A percentile compares a stretch with the other conserved stretches of the same genome.
Evolutionary conservation across 2,888 invertebrate genomes (phyloP).

Genomic region (Yponomeuta plumbellus): DNA sequence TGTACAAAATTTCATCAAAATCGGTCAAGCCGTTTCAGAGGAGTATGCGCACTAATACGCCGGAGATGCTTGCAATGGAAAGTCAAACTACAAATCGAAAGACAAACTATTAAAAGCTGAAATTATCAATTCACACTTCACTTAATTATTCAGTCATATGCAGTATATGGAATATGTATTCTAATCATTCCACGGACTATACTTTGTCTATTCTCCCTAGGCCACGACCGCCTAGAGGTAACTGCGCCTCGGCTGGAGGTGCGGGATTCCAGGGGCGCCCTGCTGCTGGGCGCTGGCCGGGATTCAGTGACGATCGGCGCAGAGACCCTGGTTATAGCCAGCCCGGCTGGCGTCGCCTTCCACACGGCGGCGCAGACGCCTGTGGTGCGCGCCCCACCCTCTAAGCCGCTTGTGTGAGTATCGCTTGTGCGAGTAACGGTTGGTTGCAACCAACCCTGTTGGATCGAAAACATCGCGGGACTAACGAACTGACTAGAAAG

Average conservation of each 20-base stretch:
- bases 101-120: no score
- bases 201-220: constrained; percentile 51
- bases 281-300: constrained; percentile 87
- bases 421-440: constrained; percentile 17
- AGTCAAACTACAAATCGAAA: no score
- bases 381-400: constrained; percentile 87
- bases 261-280: constrained; percentile 84
- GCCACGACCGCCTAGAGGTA: constrained; percentile 90
- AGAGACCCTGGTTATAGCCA: constrained; percentile 85
- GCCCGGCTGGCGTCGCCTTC: constrained; percentile 90
- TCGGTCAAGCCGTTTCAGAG: no score
- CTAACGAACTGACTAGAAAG: no score
- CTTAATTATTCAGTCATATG: no score
- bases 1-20: no score
- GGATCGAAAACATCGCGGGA: no score
- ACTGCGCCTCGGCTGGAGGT: constrained; percentile 86
- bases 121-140: no score
- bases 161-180: no score
- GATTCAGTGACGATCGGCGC: constrained; percentile 90
- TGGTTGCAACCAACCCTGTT: background rate
- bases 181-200: no score
- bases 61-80: no score
- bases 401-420: constrained; percentile 87
- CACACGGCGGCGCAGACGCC: constrained; percentile 92
- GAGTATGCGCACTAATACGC: no score